Percentiles rank a stretch among this genome's conserved stretches.
Conservation (phyloP, 2,113 vertebrate genomes). For the Phoxinus phoxinus region DNA sequence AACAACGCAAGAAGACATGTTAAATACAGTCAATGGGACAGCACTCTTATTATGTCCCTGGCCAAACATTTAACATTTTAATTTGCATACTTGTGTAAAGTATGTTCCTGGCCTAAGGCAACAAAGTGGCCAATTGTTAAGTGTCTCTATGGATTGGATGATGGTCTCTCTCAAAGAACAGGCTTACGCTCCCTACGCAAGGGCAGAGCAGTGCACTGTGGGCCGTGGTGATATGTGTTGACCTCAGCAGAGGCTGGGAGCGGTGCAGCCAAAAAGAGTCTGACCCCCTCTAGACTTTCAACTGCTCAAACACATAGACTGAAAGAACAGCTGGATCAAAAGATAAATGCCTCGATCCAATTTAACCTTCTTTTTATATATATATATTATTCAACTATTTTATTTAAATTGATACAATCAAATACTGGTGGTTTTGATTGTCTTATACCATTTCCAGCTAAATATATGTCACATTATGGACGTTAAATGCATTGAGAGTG, state of each 20-base stretch:
- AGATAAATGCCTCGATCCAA: not conserved
- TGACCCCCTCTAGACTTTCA: not conserved
- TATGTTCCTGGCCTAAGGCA: not conserved
- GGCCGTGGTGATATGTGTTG: slow-evolving; percentile 36
- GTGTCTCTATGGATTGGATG: not conserved
- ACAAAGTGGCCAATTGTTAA: slow-evolving; percentile 32
- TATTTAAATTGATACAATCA: not conserved
- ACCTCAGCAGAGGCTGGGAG: slow-evolving; percentile 20
- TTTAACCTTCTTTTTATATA: no score
- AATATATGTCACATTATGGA: not conserved
- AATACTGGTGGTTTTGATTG: not conserved
- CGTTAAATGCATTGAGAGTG: not conserved
- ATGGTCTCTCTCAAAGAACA: slow-evolving; percentile 13
- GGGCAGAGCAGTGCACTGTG: slow-evolving; percentile 2
- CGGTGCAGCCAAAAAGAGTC: not conserved
- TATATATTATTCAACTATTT: not conserved
- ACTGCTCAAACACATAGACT: not conserved
- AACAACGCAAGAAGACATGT: not conserved
- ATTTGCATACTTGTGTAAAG: not conserved
- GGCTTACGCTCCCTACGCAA: slow-evolving; percentile 8
- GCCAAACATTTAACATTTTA: not conserved
- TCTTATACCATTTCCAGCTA: not conserved
- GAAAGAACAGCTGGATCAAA: not conserved
- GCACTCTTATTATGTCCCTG: not conserved
- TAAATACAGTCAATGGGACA: not conserved